phyloP scores from a whole-genome alignment of 2,888 invertebrate genomes.

The Crocallis elinguaria region DNA sequence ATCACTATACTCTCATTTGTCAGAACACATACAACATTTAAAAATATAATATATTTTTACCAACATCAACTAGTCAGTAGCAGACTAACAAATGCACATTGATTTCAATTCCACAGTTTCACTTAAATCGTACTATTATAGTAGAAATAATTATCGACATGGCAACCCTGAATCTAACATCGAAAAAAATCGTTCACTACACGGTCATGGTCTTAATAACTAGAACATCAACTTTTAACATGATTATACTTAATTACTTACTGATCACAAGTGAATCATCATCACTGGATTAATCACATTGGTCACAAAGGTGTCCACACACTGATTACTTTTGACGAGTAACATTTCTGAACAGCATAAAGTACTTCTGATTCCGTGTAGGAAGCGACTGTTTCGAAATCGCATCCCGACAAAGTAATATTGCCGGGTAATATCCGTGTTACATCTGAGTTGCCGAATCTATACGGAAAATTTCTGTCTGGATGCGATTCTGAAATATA shows the following conservation, averaged over 20 bases:
- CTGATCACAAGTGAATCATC: slow-evolving; percentile 61
- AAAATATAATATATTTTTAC: slow-evolving; percentile 62
- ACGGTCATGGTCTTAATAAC: slow-evolving; percentile 28
- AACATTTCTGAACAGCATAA: neutral
- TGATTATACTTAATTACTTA: neutral
- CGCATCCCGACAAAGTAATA: too few relatives aligned
- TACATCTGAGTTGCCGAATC: too few relatives aligned
- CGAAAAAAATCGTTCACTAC: slow-evolving; percentile 47
- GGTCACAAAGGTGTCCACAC: slow-evolving; percentile 15
- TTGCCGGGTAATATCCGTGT: too few relatives aligned
- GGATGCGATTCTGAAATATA: too few relatives aligned
- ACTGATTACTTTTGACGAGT: neutral
- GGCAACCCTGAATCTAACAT: slow-evolving; percentile 63
- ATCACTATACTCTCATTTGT: slow-evolving; percentile 27
- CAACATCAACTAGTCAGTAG: slow-evolving; percentile 49
- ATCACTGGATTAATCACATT: slow-evolving; percentile 58
- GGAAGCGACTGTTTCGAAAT: too few relatives aligned
- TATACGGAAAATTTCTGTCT: too few relatives aligned
- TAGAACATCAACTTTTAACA: slow-evolving; percentile 47
- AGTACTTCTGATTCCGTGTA: neutral
- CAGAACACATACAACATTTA: slow-evolving; percentile 47
- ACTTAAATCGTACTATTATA: slow-evolving; percentile 44
- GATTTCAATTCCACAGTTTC: slow-evolving; percentile 59
- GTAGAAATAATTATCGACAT: slow-evolving; percentile 58
- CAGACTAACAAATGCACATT: slow-evolving; percentile 72